Evolutionary conservation across 53 echinoderm and acorn worm genomes (phyloP), one percentile per base, ranked within the genome.

Genomic region (Stichopus horrens): DNA sequence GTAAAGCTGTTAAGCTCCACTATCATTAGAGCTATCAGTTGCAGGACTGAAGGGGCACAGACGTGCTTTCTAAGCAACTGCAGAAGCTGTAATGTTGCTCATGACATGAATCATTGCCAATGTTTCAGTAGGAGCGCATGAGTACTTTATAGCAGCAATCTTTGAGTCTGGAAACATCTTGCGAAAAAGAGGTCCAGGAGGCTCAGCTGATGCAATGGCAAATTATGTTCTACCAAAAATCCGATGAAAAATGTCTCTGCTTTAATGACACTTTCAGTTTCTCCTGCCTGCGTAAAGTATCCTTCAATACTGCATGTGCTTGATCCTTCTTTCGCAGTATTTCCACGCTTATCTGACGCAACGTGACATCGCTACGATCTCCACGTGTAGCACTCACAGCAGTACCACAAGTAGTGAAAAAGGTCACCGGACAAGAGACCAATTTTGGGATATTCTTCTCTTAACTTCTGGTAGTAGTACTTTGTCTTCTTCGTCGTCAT

Each of bases 101-200:
- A 58, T 83, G 4, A 22, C 83, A 57, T 83, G 7, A 23, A 83
- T 83, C 21, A 58, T 83, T 21, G 83, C 83, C 59, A 60, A 58
- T 83, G 58, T 83, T 7, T 83, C 59, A 13, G 83, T 83, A 7
- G 83, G 59, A 9, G 83, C 83, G 21, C 83, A 83, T 56, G 59
- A 58, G 59, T 83, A 83, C 21, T 83, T n/a, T n/a, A n/a, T 4
- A 58, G 58, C 18, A 60, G 83, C 90, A 73, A 90, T 90, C 37
- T 90, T 74, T 21, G 56, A 73, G 75, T 90, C 90, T 0, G 90
- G 90, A 74, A 90, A 90, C 90, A 90, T 90, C 63, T 90, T 83
- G 9, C 90, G 75, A 23, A 90, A 75, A 59, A 90, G 58, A 54
- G 83, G 84, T 56, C 90, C 90, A 74, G 74, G 57, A 23, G 74